Evolutionary conservation across 2,888 invertebrate species (phyloP), one percentile per base, ranked within the genome.

Genomic region (Brassicogethes aeneus): DNA sequence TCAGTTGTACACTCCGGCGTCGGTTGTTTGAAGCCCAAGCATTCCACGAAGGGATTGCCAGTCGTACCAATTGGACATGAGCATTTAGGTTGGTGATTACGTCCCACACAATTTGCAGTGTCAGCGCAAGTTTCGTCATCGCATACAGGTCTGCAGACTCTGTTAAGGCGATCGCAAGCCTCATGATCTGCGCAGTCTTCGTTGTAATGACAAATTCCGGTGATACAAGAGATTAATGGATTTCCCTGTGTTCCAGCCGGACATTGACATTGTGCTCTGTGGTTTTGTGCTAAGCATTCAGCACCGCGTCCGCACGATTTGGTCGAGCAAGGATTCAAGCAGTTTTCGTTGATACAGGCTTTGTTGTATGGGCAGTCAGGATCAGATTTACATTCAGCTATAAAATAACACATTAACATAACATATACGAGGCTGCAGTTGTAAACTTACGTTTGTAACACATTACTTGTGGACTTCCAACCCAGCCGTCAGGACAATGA

Each of bases 111-210:
- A n/a, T 74, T 68, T 2, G 92, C 90, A 13, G 78, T 79, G 1
- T 77, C 73, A 0, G 86, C 87, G 58, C 93, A 93, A 0, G 84
- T 79, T 41, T 82, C 82, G n/a, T 82, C 82, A 3, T 83, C 80
- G 60, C 91, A 91, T 16, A 84, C 89, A 0, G 85, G 82, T 53
- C 85, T 76, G 57, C 92, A 91, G 1, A 87, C 77, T 51, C 88
- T 74, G 61, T 90, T 91, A 10, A 89, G 70, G 43, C 88, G 74
- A 59, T 90, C 86, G 64, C 91, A 92, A 23, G 85, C 79, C 65
- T 91, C 89, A 48, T 85, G 77, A 55, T 85, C 82, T 17, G 84
- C 85, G 54, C 91, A 92, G 59, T 92, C 91, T 57, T 90, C 88
- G 59, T 91, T 89, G 65, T 87, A 89, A 57, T 88, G 88, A 53